Base-by-base conservation (phyloP, 2,888 invertebrate species). In the Epinotia nisella region DNA sequence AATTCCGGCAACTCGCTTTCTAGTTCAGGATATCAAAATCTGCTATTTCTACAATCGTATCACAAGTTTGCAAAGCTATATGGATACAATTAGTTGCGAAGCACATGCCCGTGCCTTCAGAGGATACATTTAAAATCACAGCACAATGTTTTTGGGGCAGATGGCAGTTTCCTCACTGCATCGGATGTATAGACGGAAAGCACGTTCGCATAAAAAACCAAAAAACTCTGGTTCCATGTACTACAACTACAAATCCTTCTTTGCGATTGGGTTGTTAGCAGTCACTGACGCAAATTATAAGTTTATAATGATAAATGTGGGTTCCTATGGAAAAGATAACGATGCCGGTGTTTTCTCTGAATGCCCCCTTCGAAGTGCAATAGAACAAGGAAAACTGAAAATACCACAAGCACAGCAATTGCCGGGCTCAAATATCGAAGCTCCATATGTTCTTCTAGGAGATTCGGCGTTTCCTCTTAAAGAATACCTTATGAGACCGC, bases 101-200 rank as follows among this genome's bases (percentile, higher is more conserved):
- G 29, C 29, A 29, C 29, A 29, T 29, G 29, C 29, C 5, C 29
- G 29, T 29, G 7, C 29, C n/a, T 51, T 17, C 51, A 17, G 15
- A n/a, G 51, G 51, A 51, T 15, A 51, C 17, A 51, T 51, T 51
- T 17, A n/a, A 51, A 51, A 51, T 1, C 29, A 29, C 29, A 29
- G 7, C 29, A 29, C 29, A 29, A 29, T 29, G 29, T 29, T 29
- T 51, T n/a, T 51, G 51, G n/a, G 51, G 75, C 75, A 74, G 75
- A 76, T 77, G 75, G 76, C 73, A 70, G 65, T 76, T 76, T 75
- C 75, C 75, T 75, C 74, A 76, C 11, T 76, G 76, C 69, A 75
- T 76, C 10, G 75, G 75, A 7, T 71, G 72, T 71, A 75, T 77
- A 69, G 76, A 75, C 71, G 76, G 77, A 70, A 77, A 77, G 19